Percentiles rank a stretch among this genome's conserved stretches.
phyloP scores from a whole-genome alignment of 2,797 vertebrate species.

The Ibycter americanus region DNA sequence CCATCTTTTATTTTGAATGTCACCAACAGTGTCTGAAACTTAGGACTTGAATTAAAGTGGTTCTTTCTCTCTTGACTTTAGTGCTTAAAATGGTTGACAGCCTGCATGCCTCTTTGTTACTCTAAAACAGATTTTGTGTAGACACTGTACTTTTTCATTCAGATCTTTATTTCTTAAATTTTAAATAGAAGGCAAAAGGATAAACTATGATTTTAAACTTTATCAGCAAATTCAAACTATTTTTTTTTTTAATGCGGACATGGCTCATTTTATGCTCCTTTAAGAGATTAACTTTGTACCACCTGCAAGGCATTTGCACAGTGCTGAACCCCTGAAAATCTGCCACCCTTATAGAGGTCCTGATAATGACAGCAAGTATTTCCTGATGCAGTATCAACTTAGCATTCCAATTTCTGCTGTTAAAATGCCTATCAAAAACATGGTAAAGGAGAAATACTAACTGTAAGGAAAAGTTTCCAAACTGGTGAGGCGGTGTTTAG shows the following conservation, averaged over 20 bases:
- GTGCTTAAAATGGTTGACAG: slow-evolving; percentile 4
- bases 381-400: neutral
- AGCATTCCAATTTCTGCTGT: neutral
- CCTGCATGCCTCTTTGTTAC: neutral
- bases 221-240: neutral
- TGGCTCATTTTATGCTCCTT: neutral
- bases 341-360: neutral
- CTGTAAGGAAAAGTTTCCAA: neutral
- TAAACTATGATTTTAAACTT: neutral
- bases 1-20: neutral
- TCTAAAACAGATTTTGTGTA: neutral
- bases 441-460: neutral
- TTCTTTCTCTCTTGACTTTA: neutral
- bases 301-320: neutral
- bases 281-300: neutral
- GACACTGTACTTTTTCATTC: neutral
- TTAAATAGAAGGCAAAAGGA: neutral
- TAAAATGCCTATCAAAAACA: neutral
- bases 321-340: neutral
- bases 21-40: slow-evolving; percentile 4
- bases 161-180: neutral
- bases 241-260: neutral
- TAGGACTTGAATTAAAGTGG: neutral
- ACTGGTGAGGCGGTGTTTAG: neutral
- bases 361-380: neutral